Conservation (phyloP, 1,140 invertebrate genomes). For the Leptonema lineaticorne region DNA sequence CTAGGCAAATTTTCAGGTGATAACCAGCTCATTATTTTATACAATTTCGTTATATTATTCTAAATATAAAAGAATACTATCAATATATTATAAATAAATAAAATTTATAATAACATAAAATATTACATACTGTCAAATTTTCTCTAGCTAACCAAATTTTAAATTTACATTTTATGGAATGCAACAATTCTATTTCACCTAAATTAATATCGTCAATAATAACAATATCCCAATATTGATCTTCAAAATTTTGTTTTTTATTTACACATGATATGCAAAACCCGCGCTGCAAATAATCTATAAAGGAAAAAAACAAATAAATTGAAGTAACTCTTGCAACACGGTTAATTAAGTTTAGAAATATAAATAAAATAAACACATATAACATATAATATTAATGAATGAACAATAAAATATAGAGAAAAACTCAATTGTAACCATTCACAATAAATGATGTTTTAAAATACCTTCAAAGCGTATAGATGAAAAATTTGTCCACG, state of each 20-base stretch:
- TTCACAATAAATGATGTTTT: no score
- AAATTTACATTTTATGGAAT: slow-evolving; percentile 24
- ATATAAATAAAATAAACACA: no score
- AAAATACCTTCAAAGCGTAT: no score
- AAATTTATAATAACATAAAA: neutral
- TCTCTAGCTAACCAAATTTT: slow-evolving; percentile 35
- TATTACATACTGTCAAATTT: slow-evolving; percentile 34
- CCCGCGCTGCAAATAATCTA: neutral
- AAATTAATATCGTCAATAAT: slow-evolving; percentile 35
- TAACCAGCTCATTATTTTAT: slow-evolving; percentile 21
- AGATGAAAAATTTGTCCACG: slow-evolving; percentile 20
- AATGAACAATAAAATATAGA: no score
- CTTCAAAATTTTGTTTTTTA: neutral
- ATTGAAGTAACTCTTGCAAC: no score
- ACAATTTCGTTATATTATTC: slow-evolving; percentile 1
- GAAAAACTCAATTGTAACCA: no score
- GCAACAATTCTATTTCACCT: slow-evolving; percentile 12
- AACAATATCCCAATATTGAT: slow-evolving; percentile 33
- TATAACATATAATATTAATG: no score
- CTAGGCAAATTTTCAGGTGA: neutral
- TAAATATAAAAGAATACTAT: neutral
- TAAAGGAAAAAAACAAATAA: no score
- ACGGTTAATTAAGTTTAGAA: no score
- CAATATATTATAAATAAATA: neutral
- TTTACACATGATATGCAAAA: neutral